phyloP scores from a whole-genome alignment of 2,888 invertebrate genomes.

The Lasiommata megera region DNA sequence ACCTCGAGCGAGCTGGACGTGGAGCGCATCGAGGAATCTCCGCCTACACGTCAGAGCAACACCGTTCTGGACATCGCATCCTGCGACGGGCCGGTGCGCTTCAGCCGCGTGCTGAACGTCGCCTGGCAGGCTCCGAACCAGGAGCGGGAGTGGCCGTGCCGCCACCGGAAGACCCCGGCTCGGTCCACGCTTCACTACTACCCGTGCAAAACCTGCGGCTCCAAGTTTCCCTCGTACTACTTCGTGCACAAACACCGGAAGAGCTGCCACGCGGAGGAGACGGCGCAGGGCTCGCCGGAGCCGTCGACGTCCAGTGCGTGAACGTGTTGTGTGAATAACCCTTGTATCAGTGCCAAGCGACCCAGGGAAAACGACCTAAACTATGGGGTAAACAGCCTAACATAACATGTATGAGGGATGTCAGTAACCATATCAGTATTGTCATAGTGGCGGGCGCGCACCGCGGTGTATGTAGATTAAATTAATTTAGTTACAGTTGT shows the following conservation, averaged over 20 bases:
- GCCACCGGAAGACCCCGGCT: constrained; percentile 88
- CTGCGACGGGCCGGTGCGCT: constrained; percentile 93
- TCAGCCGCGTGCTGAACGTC: constrained; percentile 91
- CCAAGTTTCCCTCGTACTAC: constrained; percentile 95
- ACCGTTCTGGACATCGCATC: constrained; percentile 93
- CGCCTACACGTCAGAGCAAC: constrained; percentile 42
- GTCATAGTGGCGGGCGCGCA: constrained; percentile 41
- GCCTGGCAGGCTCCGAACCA: constrained; percentile 83
- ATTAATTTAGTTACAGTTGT: constrained; percentile 45
- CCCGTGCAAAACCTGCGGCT: constrained; percentile 95
- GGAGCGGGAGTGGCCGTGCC: constrained; percentile 90
- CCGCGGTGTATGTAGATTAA: constrained; percentile 41
- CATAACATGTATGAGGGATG: neutral
- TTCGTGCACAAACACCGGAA: constrained; percentile 96
- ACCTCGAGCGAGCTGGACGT: constrained; percentile 73
- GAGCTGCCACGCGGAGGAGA: constrained; percentile 88
- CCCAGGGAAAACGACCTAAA: neutral
- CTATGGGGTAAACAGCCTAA: neutral
- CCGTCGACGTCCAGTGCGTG: constrained; percentile 57
- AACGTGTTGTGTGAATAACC: constrained; percentile 13
- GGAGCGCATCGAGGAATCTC: constrained; percentile 59
- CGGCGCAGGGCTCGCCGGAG: constrained; percentile 40
- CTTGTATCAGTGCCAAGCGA: neutral
- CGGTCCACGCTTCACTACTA: constrained; percentile 90
- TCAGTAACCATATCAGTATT: constrained; percentile 39